These are phyloP conservation scores for Ailuropoda melanoleuca DNA, from an alignment of 2,113 vertebrate genomes.

Conservation along the genomic window DNA sequence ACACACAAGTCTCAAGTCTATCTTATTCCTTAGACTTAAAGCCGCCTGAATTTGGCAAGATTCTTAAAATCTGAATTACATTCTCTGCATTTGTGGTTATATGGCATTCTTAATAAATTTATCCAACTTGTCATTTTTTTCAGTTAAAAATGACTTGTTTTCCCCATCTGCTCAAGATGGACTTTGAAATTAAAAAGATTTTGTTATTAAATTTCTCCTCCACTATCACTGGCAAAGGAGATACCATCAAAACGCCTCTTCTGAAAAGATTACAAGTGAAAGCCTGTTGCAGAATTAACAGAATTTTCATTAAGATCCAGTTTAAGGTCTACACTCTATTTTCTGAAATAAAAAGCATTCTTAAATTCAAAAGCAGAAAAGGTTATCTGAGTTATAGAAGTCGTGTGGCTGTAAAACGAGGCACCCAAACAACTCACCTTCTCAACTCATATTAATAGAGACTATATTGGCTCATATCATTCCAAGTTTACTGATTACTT, in stretches of 20 bases:
- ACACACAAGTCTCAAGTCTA: background rate
- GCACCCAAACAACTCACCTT: background rate
- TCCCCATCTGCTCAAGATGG: background rate
- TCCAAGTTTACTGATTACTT: background rate
- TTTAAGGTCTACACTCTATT: background rate
- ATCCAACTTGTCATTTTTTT: background rate
- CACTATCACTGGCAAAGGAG: background rate
- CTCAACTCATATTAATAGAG: background rate
- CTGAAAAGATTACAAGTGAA: background rate
- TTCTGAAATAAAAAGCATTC: background rate
- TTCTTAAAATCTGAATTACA: background rate
- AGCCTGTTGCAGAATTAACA: background rate
- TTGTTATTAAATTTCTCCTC: background rate
- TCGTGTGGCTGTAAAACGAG: background rate
- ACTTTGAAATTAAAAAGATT: conserved; percentile 8
- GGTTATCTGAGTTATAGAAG: background rate
- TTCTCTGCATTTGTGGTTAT: background rate
- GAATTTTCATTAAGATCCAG: conserved; percentile 1
- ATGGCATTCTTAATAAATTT: background rate
- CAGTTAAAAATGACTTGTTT: conserved; percentile 38
- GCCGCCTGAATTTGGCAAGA: background rate
- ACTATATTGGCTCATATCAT: background rate
- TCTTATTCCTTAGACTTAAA: background rate
- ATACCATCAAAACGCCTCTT: background rate
- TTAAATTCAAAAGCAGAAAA: background rate